phyloP scores from a whole-genome alignment of 2,113 vertebrate species.

The Semicossyphus pulcher region DNA sequence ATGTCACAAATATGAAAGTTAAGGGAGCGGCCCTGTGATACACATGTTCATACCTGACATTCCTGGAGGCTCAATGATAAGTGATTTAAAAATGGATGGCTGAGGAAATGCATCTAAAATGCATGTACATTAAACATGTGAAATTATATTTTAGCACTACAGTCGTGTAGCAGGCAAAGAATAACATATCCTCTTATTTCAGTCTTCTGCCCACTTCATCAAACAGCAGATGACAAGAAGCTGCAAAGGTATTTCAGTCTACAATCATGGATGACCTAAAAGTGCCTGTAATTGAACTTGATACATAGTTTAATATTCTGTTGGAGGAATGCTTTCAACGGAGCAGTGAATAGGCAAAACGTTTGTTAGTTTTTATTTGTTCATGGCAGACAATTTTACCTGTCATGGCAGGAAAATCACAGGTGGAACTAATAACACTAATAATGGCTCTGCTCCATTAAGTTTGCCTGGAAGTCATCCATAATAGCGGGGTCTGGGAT shows the following conservation, averaged over 20 bases:
- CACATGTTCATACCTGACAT: no score
- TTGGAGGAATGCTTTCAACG: background rate
- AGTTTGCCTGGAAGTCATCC: background rate
- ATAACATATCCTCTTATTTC: background rate
- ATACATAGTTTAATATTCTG: background rate
- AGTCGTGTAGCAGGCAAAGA: background rate
- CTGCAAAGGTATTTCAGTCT: background rate
- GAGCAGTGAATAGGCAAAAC: background rate
- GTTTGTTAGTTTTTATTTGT: background rate
- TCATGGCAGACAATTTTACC: background rate
- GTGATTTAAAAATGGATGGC: background rate
- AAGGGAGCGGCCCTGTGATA: background rate
- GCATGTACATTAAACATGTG: no score
- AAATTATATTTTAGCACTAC: background rate
- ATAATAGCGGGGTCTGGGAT: background rate
- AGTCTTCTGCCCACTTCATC: background rate
- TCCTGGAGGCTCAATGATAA: background rate
- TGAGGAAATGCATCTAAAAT: background rate
- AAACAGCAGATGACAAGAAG: background rate
- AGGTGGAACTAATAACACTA: constrained; percentile 10
- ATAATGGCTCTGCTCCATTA: background rate
- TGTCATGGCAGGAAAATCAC: background rate
- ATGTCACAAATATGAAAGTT: no score
- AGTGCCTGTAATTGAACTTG: background rate
- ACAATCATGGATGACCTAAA: background rate